A percentile compares a stretch with the other conserved stretches of the same genome.
Evolutionary conservation across 2,113 vertebrate species (phyloP).

Genomic region (Coryphaenoides rupestris): DNA sequence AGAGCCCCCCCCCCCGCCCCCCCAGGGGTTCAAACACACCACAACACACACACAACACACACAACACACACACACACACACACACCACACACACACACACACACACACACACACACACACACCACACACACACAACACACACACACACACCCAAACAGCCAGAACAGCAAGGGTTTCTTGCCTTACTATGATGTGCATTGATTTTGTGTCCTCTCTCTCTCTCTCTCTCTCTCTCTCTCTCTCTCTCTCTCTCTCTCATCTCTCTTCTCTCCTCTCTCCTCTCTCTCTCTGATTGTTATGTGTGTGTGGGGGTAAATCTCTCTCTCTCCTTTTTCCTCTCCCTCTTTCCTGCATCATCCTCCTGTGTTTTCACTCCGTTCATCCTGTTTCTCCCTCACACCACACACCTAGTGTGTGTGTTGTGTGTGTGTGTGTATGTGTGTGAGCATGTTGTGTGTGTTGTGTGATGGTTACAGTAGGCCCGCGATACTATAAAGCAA

Average conservation of each 20-base stretch:
- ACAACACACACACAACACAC: too few species aligned
- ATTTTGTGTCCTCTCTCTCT: constrained; percentile 12
- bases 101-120: constrained; percentile 13
- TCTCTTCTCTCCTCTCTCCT: constrained; percentile 51
- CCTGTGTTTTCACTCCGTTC: constrained; percentile 6
- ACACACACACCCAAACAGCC: too few species aligned
- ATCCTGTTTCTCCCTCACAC: too few species aligned
- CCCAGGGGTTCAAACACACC: constrained; percentile 13
- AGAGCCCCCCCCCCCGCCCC: constrained; percentile 8
- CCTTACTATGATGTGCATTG: too few species aligned
- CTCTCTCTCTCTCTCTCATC: constrained; percentile 17
- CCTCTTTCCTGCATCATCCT: constrained; percentile 12
- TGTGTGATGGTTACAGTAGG: not conserved
- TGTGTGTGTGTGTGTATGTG: not conserved
- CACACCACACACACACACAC: not conserved
- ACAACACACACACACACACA: constrained; percentile 17
- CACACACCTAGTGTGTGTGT: not conserved
- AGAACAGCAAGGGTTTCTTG: too few species aligned
- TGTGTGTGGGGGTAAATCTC: too few species aligned
- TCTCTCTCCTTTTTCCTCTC: constrained; percentile 38
- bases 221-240: constrained; percentile 6
- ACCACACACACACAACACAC: constrained; percentile 10
- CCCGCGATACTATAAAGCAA: not conserved
- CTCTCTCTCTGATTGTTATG: constrained; percentile 23
- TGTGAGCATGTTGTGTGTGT: not conserved